Base-by-base conservation (phyloP, 2,888 invertebrate genomes). In the Pinctada fucata region DNA sequence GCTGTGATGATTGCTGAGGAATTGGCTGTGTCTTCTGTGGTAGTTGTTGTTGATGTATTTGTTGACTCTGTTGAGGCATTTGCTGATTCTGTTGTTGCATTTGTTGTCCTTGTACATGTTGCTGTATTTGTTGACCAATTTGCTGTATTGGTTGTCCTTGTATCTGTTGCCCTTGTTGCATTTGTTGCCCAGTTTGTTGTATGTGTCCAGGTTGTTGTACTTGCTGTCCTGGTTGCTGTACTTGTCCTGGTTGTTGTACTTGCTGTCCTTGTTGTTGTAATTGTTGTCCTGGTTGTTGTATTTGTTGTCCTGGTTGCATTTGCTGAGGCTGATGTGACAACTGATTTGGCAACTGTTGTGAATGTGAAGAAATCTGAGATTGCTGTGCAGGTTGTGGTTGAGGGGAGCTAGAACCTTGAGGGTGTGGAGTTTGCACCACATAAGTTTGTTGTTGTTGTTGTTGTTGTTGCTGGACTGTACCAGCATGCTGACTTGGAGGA, bases 341-440 rank as follows among this genome's bases (percentile, higher is more conserved):
- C 73, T 72, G 79, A 58, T 74, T 75, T 75, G 65, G 65, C 72
- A 77, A 51, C 16, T 64, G 68, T 71, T 48, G 50, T 76, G 76
- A 13, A 66, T 45, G 8, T 65, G 31, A 31, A 31, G 50, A 45
- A 10, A 47, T 77, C 69, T 75, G 78, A 72, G n/a, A 50, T 49
- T 73, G 75, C 64, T 80, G 83, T 73, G 77, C 76, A n/a, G 79
- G 69, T 51, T 79, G 67, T n/a, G 67, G 72, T 47, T 75, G 78
- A 63, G 68, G 6, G 16, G 68, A 47, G 70, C 48, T 64, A 5
- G 77, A 70, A 52, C 47, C 68, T 47, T 75, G 78, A 4, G 10
- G n/a, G 16, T 63, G 79, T 45, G 13, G 10, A 48, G 67, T 52
- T n/a, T 76, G 75, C 58, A 58, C 58, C 13, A 13, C 58, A 10